These are phyloP conservation scores for Microplitis manilae DNA, from an alignment of 2,888 invertebrate species.

Conservation along the genomic window DNA sequence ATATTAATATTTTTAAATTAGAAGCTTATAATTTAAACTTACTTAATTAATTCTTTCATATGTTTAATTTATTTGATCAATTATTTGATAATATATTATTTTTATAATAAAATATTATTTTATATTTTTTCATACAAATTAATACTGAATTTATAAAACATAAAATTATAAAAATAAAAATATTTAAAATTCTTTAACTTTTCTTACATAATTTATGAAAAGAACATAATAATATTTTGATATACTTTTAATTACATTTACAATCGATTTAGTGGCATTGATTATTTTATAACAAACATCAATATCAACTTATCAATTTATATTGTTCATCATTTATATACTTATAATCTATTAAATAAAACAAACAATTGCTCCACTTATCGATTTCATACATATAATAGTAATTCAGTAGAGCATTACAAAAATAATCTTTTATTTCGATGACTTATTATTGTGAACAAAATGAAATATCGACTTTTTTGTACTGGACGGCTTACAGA, in stretches of 20 bases:
- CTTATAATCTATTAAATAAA: neutral
- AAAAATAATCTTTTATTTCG: neutral
- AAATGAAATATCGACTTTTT: neutral
- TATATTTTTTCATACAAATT: too few relatives aligned
- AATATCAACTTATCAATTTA: neutral
- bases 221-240: neutral
- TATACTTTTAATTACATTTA: neutral
- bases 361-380: neutral
- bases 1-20: too few relatives aligned
- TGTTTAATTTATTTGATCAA: too few relatives aligned
- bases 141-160: too few relatives aligned
- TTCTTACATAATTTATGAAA: neutral
- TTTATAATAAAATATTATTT: too few relatives aligned
- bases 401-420: neutral
- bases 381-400: neutral
- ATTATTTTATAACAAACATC: neutral
- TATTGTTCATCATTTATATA: neutral
- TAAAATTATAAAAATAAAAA: too few relatives aligned
- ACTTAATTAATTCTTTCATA: too few relatives aligned
- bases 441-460: neutral
- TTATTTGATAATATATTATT: too few relatives aligned
- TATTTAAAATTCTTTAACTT: neutral
- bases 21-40: too few relatives aligned
- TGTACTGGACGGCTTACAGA: neutral
- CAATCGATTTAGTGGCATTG: neutral